These are phyloP conservation scores for Phoenicopterus ruber DNA, from an alignment of 2,113 vertebrate species.

Conservation along the genomic window DNA sequence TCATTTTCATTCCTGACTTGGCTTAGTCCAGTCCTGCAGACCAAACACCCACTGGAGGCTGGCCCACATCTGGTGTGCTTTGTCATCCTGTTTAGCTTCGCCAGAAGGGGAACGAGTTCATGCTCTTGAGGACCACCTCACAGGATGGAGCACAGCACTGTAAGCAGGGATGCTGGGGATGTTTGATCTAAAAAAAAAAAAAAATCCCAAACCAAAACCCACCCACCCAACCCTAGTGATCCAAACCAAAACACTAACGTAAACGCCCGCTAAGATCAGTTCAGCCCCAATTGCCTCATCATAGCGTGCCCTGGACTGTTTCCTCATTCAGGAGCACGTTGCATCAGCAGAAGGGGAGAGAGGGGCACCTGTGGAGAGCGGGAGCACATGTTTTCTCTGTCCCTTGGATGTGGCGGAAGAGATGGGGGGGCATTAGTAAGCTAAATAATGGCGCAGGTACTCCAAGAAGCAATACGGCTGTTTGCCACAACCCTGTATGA, in stretches of 20 bases:
- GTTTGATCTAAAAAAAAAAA: background rate
- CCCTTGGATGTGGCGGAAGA: background rate
- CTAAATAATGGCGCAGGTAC: accelerated
- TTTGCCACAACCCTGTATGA: background rate
- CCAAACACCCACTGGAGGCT: background rate
- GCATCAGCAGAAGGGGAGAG: background rate
- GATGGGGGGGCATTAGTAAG: background rate
- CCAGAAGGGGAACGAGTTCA: background rate
- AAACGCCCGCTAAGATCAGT: background rate
- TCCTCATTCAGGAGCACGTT: background rate
- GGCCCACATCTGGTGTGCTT: background rate
- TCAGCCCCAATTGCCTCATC: background rate
- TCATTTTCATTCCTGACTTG: no score
- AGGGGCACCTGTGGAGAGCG: background rate
- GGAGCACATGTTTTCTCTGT: background rate
- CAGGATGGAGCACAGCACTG: background rate
- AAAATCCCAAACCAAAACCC: background rate
- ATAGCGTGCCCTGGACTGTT: background rate
- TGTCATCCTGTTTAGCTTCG: accelerated
- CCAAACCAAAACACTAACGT: background rate
- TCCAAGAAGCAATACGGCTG: background rate
- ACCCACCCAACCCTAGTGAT: background rate
- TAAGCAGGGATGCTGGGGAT: no score
- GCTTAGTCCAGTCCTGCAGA: background rate
- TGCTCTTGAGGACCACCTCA: background rate